Base-by-base conservation (phyloP, 2,888 invertebrate genomes). In the Lordiphosa fenestrarum region DNA sequence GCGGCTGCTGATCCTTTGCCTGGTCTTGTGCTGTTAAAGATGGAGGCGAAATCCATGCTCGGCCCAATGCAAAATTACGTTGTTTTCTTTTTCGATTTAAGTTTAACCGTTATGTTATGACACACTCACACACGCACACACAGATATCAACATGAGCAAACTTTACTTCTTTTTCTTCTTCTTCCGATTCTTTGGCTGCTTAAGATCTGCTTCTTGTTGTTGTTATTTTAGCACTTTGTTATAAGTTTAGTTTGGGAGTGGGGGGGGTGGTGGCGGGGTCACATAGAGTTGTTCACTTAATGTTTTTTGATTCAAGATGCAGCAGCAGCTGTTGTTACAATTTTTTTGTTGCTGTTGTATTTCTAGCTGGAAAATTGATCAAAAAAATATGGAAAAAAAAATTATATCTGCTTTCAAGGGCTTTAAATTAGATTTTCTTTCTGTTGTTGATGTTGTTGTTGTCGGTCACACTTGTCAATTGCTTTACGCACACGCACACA, bases 41-140 rank as follows among this genome's bases (percentile, higher is more conserved):
- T 62, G 51, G 41, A 66, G 64, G 76, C 69, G 73, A 61, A 66
- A 74, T 80, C 74, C 74, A 80, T 76, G 76, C 80, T 80, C 65
- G 56, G 75, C 75, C 60, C 40, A 48, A 38, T 39, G 46, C 40
- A 13, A 40, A n/a, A 41, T 23, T 7, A 33, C 36, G 41, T 62
- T 51, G 49, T 57, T 66, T 66, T 59, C 62, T 56, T 44, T 54
- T 25, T 23, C 13, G n/a, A 15, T 42, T 13, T 44, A 37, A 46
- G 37, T 55, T 23, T 37, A 7, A 30, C 69, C 59, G 30, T 30
- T 30, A 30, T 30, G 30, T 30, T 30, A 10, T 30, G 30, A 30
- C 10, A 30, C 30, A 30, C 9, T 3, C 30, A 30, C 9, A 9
- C 30, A 9, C 30, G 4, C 30, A 30, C 30, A 10, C 30, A 30